phyloP scores from a whole-genome alignment of 2,797 vertebrate genomes.

The Paguma larvata region DNA sequence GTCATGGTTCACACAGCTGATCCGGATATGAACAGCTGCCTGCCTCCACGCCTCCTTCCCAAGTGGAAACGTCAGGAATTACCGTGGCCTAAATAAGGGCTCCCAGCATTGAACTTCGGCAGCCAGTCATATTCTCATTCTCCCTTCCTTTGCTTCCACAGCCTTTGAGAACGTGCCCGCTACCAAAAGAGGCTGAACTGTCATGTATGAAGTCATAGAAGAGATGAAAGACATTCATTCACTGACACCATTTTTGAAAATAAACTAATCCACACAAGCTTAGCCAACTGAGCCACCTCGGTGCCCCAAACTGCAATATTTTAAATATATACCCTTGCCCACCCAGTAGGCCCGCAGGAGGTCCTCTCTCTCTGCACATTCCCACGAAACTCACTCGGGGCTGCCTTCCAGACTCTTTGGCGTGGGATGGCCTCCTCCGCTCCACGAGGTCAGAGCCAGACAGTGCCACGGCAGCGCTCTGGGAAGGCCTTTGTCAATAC shows the following conservation, averaged over 20 bases:
- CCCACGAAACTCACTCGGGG: too few relatives aligned
- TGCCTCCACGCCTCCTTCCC: background rate
- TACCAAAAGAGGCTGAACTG: background rate
- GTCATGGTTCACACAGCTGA: background rate
- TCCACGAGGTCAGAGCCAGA: background rate
- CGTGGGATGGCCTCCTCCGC: background rate
- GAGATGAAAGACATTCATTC: background rate
- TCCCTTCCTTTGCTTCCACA: background rate
- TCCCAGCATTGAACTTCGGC: background rate
- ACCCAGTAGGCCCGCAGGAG: background rate
- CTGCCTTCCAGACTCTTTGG: accelerated
- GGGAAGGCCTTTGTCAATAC: background rate
- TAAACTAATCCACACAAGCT: background rate
- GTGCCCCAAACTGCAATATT: background rate
- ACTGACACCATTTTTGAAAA: background rate
- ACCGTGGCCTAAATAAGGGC: background rate
- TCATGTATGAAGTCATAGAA: background rate
- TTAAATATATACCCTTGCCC: background rate
- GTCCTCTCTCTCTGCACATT: background rate
- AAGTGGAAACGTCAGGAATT: background rate
- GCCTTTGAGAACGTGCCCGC: background rate
- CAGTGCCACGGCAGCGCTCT: accelerated
- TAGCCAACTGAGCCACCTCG: too few relatives aligned
- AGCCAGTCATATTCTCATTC: background rate
- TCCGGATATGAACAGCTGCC: too few relatives aligned